phyloP scores from a whole-genome alignment of 2,113 vertebrate species.

The Oryctolagus cuniculus region DNA sequence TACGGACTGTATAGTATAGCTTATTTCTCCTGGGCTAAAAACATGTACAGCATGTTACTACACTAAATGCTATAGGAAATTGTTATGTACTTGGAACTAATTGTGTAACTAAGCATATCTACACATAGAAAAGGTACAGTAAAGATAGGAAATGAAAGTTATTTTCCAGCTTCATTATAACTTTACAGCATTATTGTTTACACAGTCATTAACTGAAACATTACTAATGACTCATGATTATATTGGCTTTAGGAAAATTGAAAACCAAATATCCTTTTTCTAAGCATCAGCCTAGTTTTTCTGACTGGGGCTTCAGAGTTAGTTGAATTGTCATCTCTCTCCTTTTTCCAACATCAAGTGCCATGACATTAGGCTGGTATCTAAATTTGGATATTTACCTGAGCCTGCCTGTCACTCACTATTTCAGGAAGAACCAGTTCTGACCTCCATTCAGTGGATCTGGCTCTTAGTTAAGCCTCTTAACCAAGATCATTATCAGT shows the following conservation, averaged over 20 bases:
- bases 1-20: neutral
- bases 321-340: neutral
- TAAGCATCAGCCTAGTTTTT: neutral
- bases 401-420: neutral
- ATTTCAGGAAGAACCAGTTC: neutral
- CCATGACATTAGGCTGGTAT: neutral
- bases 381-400: neutral
- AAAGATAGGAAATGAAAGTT: neutral
- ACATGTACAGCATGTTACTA: neutral
- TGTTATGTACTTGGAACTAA: neutral
- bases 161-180: neutral
- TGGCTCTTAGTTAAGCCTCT: neutral
- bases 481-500: neutral
- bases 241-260: neutral
- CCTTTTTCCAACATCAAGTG: neutral
- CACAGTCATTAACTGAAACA: neutral
- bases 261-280: slow-evolving; percentile 12
- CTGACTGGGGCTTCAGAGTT: neutral
- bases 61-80: neutral
- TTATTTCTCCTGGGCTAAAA: neutral
- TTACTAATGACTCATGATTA: neutral
- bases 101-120: neutral
- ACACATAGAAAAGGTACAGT: neutral
- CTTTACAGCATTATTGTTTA: neutral
- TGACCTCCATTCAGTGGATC: neutral